Conservation (phyloP, 2,888 invertebrate species). For the Heteropelma amictum region DNA sequence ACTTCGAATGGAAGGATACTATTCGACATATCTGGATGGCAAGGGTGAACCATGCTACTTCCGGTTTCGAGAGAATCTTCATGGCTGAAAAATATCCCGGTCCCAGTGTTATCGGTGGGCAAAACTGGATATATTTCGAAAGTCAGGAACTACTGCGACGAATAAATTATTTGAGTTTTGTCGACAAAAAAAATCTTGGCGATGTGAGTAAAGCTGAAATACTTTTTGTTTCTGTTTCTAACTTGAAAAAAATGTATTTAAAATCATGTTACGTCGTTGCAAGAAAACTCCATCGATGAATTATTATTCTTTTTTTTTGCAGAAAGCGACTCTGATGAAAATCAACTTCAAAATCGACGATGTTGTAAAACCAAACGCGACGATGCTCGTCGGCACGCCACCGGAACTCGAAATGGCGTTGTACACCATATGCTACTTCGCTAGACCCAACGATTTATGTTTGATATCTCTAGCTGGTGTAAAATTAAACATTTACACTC, state of each 20-base stretch:
- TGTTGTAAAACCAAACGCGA: constrained; percentile 75
- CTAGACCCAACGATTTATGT: constrained; percentile 79
- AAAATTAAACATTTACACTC: constrained; percentile 74
- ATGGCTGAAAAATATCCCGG: constrained; percentile 90
- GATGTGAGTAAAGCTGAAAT: constrained; percentile 80
- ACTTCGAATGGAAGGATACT: constrained; percentile 83
- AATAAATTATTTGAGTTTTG: constrained; percentile 88
- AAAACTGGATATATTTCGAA: constrained; percentile 93
- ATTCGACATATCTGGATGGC: constrained; percentile 89
- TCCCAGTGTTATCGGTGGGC: constrained; percentile 86
- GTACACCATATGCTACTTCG: constrained; percentile 81
- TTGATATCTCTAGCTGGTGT: constrained; percentile 77
- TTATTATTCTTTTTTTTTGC: constrained; percentile 50
- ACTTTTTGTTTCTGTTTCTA: background rate
- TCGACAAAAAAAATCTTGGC: constrained; percentile 83
- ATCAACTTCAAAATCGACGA: constrained; percentile 76
- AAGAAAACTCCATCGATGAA: background rate
- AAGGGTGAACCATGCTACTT: constrained; percentile 88
- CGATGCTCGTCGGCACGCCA: constrained; percentile 79
- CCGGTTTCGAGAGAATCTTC: constrained; percentile 95
- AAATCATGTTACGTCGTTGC: background rate
- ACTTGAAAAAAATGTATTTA: background rate
- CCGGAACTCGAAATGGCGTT: constrained; percentile 83
- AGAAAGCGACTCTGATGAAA: constrained; percentile 76
- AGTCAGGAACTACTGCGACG: constrained; percentile 85